A percentile compares a stretch with the other conserved stretches of the same genome.
Conservation (phyloP, 2,797 vertebrate genomes). For the Melanogrammus aeglefinus region DNA sequence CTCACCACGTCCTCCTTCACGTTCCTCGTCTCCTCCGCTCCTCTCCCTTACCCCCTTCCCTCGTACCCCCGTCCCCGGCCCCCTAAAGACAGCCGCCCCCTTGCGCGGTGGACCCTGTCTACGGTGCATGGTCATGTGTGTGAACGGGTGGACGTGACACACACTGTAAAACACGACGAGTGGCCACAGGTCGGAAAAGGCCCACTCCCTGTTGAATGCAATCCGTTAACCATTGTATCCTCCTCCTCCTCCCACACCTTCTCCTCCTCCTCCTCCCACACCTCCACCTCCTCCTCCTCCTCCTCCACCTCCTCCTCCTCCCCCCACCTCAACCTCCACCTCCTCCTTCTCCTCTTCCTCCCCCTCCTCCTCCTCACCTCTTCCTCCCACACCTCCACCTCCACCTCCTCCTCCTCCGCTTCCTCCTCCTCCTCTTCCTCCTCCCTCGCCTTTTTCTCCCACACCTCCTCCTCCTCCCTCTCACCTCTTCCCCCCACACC, state of each 20-base stretch:
- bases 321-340: no score
- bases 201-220: not conserved
- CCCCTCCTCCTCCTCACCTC: no score
- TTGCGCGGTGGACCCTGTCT: not conserved
- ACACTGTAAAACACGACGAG: no score
- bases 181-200: no score
- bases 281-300: no score
- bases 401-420: conserved; percentile 40
- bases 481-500: no score
- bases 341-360: no score
- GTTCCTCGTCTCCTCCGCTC: not conserved
- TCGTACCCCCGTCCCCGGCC: not conserved
- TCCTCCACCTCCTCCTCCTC: no score
- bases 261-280: no score
- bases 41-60: not conserved
- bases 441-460: not conserved
- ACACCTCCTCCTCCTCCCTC: no score
- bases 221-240: no score
- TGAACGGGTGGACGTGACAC: not conserved
- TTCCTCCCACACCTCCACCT: not conserved
- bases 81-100: not conserved
- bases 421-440: not conserved
- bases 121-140: not conserved
- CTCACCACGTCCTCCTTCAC: not conserved
- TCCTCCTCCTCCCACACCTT: no score